These are phyloP conservation scores for Chaetodon auriga DNA, from an alignment of 2,113 vertebrate genomes.

Conservation along the genomic window DNA sequence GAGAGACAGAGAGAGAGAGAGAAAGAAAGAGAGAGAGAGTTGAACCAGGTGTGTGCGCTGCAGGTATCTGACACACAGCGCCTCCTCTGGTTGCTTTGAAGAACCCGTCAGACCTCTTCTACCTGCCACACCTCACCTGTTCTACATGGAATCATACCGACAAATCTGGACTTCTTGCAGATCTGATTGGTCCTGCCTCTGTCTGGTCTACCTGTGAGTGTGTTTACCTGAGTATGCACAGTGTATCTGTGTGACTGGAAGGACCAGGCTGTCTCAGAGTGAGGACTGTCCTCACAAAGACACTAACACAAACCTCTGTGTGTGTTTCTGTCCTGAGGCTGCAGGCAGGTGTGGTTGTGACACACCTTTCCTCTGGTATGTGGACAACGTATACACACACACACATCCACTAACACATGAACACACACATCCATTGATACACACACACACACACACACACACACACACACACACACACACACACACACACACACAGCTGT, in stretches of 20 bases:
- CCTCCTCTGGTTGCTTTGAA: neutral
- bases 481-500: neutral
- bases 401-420: too few relatives aligned
- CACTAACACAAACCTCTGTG: neutral
- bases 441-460: constrained; percentile 6
- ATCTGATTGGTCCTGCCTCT: neutral
- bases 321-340: constrained; percentile 47
- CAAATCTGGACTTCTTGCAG: too few relatives aligned
- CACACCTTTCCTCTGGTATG: constrained; percentile 67
- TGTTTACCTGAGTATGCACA: neutral
- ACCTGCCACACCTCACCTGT: neutral
- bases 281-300: constrained; percentile 1
- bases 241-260: neutral
- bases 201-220: neutral
- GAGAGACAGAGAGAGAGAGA: neutral
- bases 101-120: neutral
- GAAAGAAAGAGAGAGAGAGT: neutral
- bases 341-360: constrained; percentile 50
- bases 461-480: neutral
- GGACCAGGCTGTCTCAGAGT: neutral
- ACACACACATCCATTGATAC: neutral
- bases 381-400: neutral
- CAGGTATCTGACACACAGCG: neutral
- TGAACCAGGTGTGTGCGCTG: too few relatives aligned
- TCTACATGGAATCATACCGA: neutral